These are phyloP conservation scores for Phoeniculus purpureus DNA, from an alignment of 2,797 vertebrate genomes.

Conservation along the genomic window DNA sequence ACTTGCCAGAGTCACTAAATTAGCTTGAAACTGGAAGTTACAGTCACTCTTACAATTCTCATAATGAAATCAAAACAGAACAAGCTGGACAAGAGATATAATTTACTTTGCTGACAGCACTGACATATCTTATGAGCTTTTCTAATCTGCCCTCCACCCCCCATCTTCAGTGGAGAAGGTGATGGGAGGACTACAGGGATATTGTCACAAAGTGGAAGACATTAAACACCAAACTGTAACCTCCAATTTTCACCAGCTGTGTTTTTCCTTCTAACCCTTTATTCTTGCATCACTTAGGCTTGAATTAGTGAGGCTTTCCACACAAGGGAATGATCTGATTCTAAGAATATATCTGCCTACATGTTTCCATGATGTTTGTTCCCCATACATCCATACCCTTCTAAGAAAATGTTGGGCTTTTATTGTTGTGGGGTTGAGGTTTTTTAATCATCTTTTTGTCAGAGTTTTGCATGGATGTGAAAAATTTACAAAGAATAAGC, in stretches of 20 bases:
- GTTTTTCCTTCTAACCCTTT: constrained; percentile 74
- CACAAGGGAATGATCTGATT: constrained; percentile 56
- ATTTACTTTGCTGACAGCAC: constrained; percentile 64
- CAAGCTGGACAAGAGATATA: constrained; percentile 33
- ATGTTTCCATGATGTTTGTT: constrained; percentile 60
- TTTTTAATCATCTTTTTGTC: constrained; percentile 44
- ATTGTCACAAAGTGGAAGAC: constrained; percentile 58
- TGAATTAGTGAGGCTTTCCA: constrained; percentile 70
- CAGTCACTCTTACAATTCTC: constrained; percentile 15
- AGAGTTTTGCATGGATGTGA: constrained; percentile 49
- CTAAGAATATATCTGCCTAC: constrained; percentile 59
- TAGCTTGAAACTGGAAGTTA: constrained; percentile 4
- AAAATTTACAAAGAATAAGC: constrained; percentile 43
- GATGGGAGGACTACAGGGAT: constrained; percentile 63
- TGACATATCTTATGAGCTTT: constrained; percentile 63
- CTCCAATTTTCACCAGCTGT: constrained; percentile 78
- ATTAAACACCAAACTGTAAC: constrained; percentile 49
- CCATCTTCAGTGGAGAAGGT: constrained; percentile 47
- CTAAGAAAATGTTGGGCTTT: constrained; percentile 33
- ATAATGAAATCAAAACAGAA: not conserved
- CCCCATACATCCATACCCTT: not conserved
- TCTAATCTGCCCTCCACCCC: not conserved
- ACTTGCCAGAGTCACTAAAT: not conserved
- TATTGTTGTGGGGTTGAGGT: constrained; percentile 43
- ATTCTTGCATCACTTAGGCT: constrained; percentile 58